Evolutionary conservation across 2,113 vertebrate species (phyloP), one percentile per base, ranked within the genome.

Genomic region (Atherinomorus stipes): DNA sequence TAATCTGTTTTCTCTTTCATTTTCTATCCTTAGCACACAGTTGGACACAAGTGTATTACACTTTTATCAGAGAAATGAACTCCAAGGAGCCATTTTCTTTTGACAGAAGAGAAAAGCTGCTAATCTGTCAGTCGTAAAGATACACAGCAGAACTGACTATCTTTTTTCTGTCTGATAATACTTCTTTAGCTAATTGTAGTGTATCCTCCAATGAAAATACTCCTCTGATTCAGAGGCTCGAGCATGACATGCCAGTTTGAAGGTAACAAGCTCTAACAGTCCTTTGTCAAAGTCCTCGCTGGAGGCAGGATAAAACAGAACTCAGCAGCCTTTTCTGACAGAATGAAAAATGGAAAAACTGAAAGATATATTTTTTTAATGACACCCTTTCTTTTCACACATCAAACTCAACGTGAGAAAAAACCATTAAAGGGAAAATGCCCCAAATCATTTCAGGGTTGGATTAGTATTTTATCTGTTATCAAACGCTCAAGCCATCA

Each of bases 291-390:
- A 56, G 65, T 71, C 37, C 51, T 71, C 74, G 64, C 71, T 81
- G 78, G 67, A 67, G 74, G 64, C 60, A 22, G 37, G 42, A 81
- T 86, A 77, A 81, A 85, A 81, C 73, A 13, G 44, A 61, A 50
- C 81, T 74, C 45, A 52, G 53, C 66, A 61, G 50, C 66, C 34
- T 78, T 38, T 64, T 18, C 40, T 63, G 70, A 85, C 74, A 65
- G 71, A 57, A 57, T 59, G 74, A 84, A 63, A 73, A 79, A 76
- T 78, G 40, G 60, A 81, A 75, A 70, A 84, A 81, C 49, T 51
- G 70, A 71, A 49, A 56, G 50, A 28, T 73, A 61, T 64, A 64
- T 31, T 69, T 54, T 49, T 22, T 69, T 77, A 82, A 83, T 74
- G 77, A 77, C 58, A 61, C 28, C 63, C 56, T 7, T 31, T 3